These are phyloP conservation scores for Sesia apiformis DNA, from an alignment of 2,888 invertebrate genomes.

Conservation along the genomic window DNA sequence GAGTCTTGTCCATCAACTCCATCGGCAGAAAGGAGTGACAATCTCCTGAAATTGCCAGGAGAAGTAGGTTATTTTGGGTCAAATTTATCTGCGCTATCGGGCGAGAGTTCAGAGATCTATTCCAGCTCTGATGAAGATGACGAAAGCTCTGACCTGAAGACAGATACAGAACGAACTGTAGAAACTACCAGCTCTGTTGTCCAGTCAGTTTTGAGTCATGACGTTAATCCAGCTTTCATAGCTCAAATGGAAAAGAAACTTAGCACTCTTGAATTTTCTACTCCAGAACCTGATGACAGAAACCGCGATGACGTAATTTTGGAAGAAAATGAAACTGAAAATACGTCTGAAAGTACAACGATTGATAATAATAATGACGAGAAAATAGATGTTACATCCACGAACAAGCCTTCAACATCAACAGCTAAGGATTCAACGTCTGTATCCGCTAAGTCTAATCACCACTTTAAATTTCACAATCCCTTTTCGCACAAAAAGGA, in stretches of 20 bases:
- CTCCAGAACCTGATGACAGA: constrained; percentile 13
- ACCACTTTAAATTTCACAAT: constrained; percentile 53
- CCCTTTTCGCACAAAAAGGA: constrained; percentile 55
- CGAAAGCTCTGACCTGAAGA: constrained; percentile 62
- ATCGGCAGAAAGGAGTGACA: constrained; percentile 40
- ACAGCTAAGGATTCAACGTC: constrained; percentile 21
- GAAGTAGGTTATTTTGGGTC: constrained; percentile 54
- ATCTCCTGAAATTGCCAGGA: constrained; percentile 49
- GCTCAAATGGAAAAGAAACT: constrained; percentile 53
- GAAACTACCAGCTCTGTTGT: constrained; percentile 76
- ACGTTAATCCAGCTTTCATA: constrained; percentile 35
- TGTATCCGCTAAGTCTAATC: constrained; percentile 33
- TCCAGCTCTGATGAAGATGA: constrained; percentile 61
- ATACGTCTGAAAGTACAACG: constrained; percentile 2
- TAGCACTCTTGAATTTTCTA: constrained; percentile 23
- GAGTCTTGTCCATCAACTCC: constrained; percentile 66
- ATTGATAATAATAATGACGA: constrained; percentile 5
- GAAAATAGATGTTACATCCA: constrained; percentile 1
- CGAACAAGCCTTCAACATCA: constrained; percentile 17
- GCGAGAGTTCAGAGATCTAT: constrained; percentile 60
- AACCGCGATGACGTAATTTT: background rate
- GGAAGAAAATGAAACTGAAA: constrained; percentile 8
- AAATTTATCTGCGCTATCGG: constrained; percentile 55
- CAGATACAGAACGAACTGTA: constrained; percentile 51
- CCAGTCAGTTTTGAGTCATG: constrained; percentile 62